phyloP scores from a whole-genome alignment of 2,113 vertebrate genomes.

The Tautogolabrus adspersus region DNA sequence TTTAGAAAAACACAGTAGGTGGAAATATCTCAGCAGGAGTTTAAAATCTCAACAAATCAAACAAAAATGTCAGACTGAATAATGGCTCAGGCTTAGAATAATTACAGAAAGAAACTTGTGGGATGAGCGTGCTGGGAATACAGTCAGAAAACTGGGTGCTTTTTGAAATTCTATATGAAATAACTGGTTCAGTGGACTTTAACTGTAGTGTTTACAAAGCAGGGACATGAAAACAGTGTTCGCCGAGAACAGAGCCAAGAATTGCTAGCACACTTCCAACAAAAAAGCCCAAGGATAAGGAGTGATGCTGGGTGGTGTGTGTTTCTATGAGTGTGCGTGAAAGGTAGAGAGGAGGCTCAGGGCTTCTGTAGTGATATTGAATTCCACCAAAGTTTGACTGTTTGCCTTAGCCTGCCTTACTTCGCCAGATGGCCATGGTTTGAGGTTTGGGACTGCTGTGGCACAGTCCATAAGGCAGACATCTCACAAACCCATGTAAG shows the following conservation, averaged over 20 bases:
- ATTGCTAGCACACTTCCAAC: not conserved
- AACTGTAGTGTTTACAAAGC: constrained; percentile 3
- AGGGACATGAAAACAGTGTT: not conserved
- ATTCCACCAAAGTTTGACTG: constrained; percentile 60
- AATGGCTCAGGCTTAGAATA: constrained; percentile 3
- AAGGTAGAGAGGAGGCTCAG: not conserved
- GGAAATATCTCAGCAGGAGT: constrained; percentile 39
- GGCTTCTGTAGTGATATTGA: constrained; percentile 20
- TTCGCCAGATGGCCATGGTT: constrained; percentile 75
- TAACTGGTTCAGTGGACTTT: constrained; percentile 15
- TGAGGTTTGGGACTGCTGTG: constrained; percentile 68
- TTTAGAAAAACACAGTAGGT: constrained; percentile 38
- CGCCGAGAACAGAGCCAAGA: not conserved
- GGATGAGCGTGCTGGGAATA: constrained; percentile 8
- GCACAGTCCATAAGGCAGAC: constrained; percentile 79
- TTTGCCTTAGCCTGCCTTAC: constrained; percentile 55
- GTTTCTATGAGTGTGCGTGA: not conserved
- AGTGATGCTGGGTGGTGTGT: not conserved
- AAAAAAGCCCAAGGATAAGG: constrained; percentile 7
- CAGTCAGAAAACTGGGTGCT: constrained; percentile 7
- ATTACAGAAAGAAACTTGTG: not conserved
- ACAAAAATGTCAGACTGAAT: not conserved
- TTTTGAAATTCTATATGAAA: constrained; percentile 29
- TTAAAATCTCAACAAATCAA: constrained; percentile 36
- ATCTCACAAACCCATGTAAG: constrained; percentile 74